Percentiles rank a stretch among this genome's conserved stretches.
phyloP scores from a whole-genome alignment of 1,140 invertebrate species.

The Hylaeus volcanicus region DNA sequence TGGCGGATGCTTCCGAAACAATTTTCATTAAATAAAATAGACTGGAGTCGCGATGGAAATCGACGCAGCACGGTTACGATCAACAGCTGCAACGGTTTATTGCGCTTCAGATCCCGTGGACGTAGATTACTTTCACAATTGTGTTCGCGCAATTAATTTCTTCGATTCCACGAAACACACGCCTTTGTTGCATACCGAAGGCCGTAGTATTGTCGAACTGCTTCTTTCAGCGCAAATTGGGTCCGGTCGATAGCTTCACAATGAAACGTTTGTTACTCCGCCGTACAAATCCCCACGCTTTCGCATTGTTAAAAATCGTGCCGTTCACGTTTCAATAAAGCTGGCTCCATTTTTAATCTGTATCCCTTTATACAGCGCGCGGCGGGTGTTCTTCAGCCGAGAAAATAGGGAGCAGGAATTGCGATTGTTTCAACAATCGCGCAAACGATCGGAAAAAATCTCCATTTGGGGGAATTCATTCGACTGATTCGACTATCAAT shows the following conservation, averaged over 20 bases:
- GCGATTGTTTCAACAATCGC: neutral
- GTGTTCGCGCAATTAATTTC: neutral
- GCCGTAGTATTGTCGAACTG: neutral
- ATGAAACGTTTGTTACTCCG: neutral
- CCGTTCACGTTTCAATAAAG: slow-evolving; percentile 11
- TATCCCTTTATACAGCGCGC: neutral
- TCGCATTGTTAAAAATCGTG: neutral
- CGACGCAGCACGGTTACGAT: neutral
- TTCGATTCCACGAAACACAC: neutral
- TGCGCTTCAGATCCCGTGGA: neutral
- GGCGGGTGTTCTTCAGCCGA: neutral
- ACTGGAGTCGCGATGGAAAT: neutral
- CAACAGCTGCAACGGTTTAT: neutral
- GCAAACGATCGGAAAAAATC: neutral
- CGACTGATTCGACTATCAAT: neutral
- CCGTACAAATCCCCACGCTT: neutral
- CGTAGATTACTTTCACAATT: neutral
- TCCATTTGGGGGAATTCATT: neutral
- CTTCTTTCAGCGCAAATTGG: neutral
- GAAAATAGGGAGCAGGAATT: neutral
- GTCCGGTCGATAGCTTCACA: neutral
- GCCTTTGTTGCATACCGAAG: neutral
- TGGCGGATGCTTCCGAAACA: neutral
- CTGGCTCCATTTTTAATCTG: neutral
- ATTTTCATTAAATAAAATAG: neutral